Evolutionary conservation across 2,888 invertebrate species (phyloP).

Genomic region (Drosophila fungiperda): DNA sequence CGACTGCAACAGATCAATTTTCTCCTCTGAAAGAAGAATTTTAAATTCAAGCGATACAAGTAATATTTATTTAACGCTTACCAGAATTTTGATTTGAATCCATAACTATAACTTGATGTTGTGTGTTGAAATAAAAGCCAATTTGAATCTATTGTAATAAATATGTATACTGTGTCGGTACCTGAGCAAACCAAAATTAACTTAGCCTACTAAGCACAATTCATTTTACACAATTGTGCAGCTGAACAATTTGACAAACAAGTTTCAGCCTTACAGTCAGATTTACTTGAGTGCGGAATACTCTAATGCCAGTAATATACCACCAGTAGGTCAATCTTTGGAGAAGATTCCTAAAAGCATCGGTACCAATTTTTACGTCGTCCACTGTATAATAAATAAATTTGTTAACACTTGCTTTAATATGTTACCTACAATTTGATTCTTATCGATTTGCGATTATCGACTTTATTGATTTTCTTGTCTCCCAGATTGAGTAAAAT

Average conservation of each 20-base stretch:
- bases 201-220: conserved; percentile 35
- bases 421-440: neutral
- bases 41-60: neutral
- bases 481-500: neutral
- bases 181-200: neutral
- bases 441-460: neutral
- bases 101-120: conserved; percentile 42
- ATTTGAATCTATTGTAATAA: conserved; percentile 27
- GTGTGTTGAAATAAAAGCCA: conserved; percentile 20
- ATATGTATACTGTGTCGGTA: conserved; percentile 14
- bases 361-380: neutral
- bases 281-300: neutral
- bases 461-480: neutral
- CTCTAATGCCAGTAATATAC: neutral
- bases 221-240: neutral
- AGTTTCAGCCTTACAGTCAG: neutral
- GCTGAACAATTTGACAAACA: neutral
- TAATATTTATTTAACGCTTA: conserved; percentile 20
- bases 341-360: neutral
- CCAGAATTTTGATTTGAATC: conserved; percentile 60
- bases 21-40: conserved; percentile 34
- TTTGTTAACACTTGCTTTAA: neutral
- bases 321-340: neutral
- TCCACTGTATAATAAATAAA: neutral
- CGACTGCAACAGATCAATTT: conserved; percentile 41